phyloP scores from a whole-genome alignment of 2,113 vertebrate species.

The Scolopax mira region DNA sequence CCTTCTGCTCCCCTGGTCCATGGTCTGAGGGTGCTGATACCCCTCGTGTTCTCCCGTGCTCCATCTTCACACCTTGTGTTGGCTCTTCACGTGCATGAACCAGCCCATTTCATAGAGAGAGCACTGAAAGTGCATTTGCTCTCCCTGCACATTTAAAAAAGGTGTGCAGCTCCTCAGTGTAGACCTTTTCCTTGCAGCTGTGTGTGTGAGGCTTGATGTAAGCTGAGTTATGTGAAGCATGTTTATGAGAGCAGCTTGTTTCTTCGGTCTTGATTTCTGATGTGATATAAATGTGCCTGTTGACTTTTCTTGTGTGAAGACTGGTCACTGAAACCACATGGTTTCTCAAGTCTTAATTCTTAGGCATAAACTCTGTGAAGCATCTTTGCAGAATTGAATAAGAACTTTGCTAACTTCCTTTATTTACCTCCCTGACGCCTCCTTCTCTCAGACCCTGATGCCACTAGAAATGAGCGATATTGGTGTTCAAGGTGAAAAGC shows the following conservation, averaged over 20 bases:
- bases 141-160: not conserved
- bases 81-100: not conserved
- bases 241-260: not conserved
- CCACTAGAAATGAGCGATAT: slow-evolving; percentile 49
- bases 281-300: not conserved
- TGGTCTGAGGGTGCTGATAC: not conserved
- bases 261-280: not conserved
- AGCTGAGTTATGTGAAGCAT: fast-evolving
- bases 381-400: not conserved
- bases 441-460: slow-evolving; percentile 71
- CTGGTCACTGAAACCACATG: not conserved
- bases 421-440: not conserved
- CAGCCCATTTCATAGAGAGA: not conserved
- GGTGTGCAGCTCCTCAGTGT: not conserved
- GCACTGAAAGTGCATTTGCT: not conserved
- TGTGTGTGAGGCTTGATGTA: not conserved
- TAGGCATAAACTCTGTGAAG: not conserved
- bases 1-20: not conserved
- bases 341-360: not conserved
- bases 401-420: not conserved
- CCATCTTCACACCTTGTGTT: not conserved
- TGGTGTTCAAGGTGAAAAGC: slow-evolving; percentile 71
- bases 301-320: not conserved
- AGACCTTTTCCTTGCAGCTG: not conserved
- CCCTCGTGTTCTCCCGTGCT: not conserved